These are phyloP conservation scores for Platichthys stellatus DNA, from an alignment of 2,113 vertebrate genomes.

Conservation along the genomic window DNA sequence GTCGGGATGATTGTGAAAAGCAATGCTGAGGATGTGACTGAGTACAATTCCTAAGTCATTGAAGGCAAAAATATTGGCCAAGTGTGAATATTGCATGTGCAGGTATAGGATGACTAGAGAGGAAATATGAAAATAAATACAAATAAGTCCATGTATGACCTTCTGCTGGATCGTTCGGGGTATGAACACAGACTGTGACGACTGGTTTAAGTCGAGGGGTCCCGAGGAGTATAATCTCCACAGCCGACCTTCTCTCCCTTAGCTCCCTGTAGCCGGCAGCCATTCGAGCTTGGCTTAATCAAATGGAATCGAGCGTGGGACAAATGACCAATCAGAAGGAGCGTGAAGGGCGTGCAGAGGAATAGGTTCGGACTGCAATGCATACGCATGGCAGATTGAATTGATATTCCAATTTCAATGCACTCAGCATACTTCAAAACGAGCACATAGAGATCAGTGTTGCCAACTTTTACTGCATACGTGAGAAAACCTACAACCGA, in stretches of 20 bases:
- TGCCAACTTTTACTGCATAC: neutral
- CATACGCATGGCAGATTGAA: conserved; percentile 48
- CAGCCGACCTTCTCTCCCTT: neutral
- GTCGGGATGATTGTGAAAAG: neutral
- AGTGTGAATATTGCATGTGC: neutral
- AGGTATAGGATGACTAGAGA: neutral
- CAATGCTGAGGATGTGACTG: neutral
- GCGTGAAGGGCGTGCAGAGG: conserved; percentile 56
- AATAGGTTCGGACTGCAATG: conserved; percentile 44
- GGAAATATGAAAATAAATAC: conserved; percentile 3
- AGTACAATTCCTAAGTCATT: conserved; percentile 11
- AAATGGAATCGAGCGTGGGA: conserved; percentile 59
- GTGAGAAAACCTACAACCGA: neutral
- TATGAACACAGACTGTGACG: neutral
- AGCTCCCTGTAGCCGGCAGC: conserved; percentile 29
- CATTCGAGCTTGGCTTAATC: conserved; percentile 58
- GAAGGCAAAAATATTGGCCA: neutral
- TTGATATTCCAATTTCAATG: conserved; percentile 32
- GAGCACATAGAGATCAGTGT: neutral
- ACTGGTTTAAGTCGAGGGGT: conserved; percentile 32
- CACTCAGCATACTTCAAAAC: neutral
- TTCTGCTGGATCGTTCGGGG: conserved; percentile 16
- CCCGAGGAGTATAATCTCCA: conserved; percentile 31
- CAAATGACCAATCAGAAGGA: conserved; percentile 62
- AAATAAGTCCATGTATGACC: conserved; percentile 26